phyloP scores from a whole-genome alignment of 92 coral and sea anemone genomes.

The Epizoanthus illoricatus region DNA sequence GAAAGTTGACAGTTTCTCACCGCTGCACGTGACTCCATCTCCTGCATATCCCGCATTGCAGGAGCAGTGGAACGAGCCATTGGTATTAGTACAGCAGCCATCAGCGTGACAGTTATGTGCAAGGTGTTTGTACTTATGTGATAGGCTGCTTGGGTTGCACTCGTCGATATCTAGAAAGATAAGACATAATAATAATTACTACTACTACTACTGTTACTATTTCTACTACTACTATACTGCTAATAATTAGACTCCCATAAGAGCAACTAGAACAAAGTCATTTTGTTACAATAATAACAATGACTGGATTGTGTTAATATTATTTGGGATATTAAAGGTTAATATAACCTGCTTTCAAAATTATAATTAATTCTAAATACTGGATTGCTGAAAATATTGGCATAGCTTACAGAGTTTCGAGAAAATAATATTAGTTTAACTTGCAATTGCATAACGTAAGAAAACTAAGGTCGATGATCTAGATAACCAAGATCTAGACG shows the following conservation, averaged over 20 bases:
- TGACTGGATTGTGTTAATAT: too few relatives aligned
- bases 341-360: background rate
- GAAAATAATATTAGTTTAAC: too few relatives aligned
- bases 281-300: too few relatives aligned
- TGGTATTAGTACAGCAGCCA: conserved; percentile 71
- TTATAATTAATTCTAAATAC: background rate
- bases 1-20: conserved; percentile 30
- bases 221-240: background rate
- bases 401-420: too few relatives aligned
- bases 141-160: conserved; percentile 48
- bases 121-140: conserved; percentile 47
- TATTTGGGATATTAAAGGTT: too few relatives aligned
- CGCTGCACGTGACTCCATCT: conserved; percentile 57
- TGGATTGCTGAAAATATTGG: background rate
- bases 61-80: conserved; percentile 68
- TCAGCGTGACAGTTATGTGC: conserved; percentile 71
- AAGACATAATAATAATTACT: background rate
- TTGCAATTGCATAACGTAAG: too few relatives aligned
- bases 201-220: background rate
- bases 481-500: too few relatives aligned
- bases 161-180: conserved; percentile 65
- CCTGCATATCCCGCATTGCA: conserved; percentile 70
- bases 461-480: too few relatives aligned
- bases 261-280: too few relatives aligned
- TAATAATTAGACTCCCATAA: too few relatives aligned